phyloP scores from a whole-genome alignment of 2,888 invertebrate species.

The Drosophila paramelanica region DNA sequence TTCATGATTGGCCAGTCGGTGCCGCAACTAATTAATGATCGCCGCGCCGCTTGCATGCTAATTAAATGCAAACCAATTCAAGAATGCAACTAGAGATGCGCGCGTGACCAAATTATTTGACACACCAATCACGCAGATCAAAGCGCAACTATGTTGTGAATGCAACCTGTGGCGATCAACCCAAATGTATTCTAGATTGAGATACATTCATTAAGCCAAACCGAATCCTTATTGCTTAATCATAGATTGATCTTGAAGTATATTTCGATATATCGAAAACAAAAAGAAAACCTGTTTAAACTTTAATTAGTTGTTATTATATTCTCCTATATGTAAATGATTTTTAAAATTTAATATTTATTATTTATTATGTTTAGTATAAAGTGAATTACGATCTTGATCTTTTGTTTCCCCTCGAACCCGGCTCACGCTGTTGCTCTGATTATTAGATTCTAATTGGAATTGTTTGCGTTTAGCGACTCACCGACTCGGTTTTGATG shows the following conservation, averaged over 20 bases:
- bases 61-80: constrained; percentile 60
- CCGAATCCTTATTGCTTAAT: no score
- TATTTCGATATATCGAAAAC: no score
- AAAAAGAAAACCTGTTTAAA: no score
- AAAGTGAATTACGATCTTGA: neutral
- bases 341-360: no score
- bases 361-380: neutral
- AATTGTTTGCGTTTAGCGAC: constrained; percentile 61
- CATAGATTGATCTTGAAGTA: no score
- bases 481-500: constrained; percentile 83
- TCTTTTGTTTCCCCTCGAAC: neutral
- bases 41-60: constrained; percentile 63
- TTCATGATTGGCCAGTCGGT: constrained; percentile 60
- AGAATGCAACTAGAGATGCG: constrained; percentile 39
- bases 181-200: no score
- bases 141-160: neutral
- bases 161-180: no score
- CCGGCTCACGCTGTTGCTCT: constrained; percentile 60
- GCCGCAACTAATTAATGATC: constrained; percentile 72
- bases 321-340: no score
- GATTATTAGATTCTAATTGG: constrained; percentile 37
- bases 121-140: constrained; percentile 13
- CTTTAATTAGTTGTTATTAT: no score
- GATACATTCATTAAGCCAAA: no score
- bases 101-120: constrained; percentile 31